Base-by-base conservation (phyloP, 2,888 invertebrate genomes). In the Eurois occulta region DNA sequence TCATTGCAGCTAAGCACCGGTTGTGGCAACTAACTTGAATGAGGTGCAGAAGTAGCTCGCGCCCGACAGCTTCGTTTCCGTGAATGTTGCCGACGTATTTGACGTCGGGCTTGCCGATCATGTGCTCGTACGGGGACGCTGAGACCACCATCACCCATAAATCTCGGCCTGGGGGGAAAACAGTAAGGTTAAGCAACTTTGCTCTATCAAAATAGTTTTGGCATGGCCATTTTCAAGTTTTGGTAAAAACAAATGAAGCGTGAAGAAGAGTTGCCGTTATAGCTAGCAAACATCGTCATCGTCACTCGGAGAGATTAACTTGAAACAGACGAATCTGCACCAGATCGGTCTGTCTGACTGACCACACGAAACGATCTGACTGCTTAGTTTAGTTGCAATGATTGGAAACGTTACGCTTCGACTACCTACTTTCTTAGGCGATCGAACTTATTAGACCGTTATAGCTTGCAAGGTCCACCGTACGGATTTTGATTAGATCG, bases 51-150 rank as follows among this genome's bases (percentile, higher is more conserved):
- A 99, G 97, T 90, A 99, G 96, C 95, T 99, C 99, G 43, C 99
- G 97, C 24, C 99, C 99, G 52, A 99, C 99, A 0, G 98, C 98
- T 95, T 99, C 99, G 93, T 99, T 99, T 80, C 99, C 99, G 95
- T 99, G 99, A 96, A 99, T 99, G 95, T 99, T 99, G 75, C 98
- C 99, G 74, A 99, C 98, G 94, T 99, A 99, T 95, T 99, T 99
- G 74, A 99, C 99, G 94, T 99, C 99, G 3, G 99, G 99, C 93
- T 99, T 99, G 72, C 99, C 99, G 87, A 99, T 97, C 98, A 99
- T 98, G 93, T 99, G 99, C 92, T 99, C 98, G 93, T 98, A 98
- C 0, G 99, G 99, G 1, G 98, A 98, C 7, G 98, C 97, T 0
- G 99, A 98, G 72, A 99, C 98, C 66, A 99, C 99, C 98, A 99